Evolutionary conservation across 2,113 vertebrate species (phyloP).

Genomic region (Prinia subflava): DNA sequence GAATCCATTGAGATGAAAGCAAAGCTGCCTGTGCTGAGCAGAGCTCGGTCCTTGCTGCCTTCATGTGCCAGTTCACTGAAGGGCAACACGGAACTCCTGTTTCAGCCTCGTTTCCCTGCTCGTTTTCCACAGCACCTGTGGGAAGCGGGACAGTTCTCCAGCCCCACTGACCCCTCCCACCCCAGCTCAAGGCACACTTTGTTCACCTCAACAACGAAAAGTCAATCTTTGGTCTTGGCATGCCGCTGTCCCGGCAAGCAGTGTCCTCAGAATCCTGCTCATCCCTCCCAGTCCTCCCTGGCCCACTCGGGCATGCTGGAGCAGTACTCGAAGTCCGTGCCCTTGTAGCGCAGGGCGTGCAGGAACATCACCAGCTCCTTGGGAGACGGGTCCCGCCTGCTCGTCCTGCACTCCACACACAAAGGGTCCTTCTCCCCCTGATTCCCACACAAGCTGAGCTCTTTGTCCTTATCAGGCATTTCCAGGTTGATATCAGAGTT

Average conservation of each 20-base stretch:
- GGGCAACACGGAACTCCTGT: neutral
- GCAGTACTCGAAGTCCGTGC: constrained; percentile 89
- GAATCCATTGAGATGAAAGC: neutral
- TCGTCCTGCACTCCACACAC: constrained; percentile 84
- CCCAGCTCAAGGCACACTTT: neutral
- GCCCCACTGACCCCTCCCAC: neutral
- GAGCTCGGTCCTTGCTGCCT: fast-evolving
- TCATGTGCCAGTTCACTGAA: neutral
- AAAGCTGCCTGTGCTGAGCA: fast-evolving
- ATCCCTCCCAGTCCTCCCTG: constrained; percentile 85
- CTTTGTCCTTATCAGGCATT: neutral
- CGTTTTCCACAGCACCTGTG: neutral
- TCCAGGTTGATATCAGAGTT: neutral
- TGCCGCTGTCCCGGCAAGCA: fast-evolving
- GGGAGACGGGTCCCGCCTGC: constrained; percentile 84
- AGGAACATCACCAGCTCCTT: constrained; percentile 94
- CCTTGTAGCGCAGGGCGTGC: constrained; percentile 91
- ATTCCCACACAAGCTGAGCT: neutral
- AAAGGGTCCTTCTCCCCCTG: constrained; percentile 77
- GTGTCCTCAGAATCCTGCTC: neutral
- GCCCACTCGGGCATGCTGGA: constrained; percentile 90
- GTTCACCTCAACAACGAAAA: neutral
- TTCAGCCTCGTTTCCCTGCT: fast-evolving
- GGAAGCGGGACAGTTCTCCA: fast-evolving
- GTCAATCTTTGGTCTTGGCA: neutral